phyloP scores from a whole-genome alignment of 1,140 invertebrate species.

The Harpegnathos saltator region DNA sequence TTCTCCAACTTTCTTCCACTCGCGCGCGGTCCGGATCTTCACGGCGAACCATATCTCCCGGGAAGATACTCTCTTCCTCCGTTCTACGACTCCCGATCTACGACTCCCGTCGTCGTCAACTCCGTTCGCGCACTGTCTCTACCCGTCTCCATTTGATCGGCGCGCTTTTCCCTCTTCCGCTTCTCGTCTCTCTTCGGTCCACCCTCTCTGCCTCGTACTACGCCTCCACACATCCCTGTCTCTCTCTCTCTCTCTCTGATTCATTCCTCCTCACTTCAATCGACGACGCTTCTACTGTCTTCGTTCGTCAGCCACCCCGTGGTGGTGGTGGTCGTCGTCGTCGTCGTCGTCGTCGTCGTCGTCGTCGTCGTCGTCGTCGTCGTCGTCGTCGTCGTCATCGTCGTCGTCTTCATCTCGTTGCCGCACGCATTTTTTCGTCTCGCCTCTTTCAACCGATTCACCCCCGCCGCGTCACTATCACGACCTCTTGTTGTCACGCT shows the following conservation, averaged over 20 bases:
- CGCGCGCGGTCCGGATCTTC: neutral
- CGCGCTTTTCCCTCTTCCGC: slow-evolving; percentile 10
- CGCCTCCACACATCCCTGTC: neutral
- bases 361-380: slow-evolving; percentile 1
- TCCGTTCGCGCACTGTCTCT: slow-evolving; percentile 5
- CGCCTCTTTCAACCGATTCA: slow-evolving; percentile 7
- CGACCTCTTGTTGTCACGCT: neutral
- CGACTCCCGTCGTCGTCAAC: neutral
- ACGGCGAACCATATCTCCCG: slow-evolving; percentile 20
- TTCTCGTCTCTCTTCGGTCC: neutral
- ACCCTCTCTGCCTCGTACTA: neutral
- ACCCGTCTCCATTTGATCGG: slow-evolving; percentile 30
- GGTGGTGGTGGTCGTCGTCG: too few species aligned
- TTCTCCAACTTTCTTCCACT: slow-evolving; percentile 2
- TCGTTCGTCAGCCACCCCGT: neutral
- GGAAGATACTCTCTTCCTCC: slow-evolving; percentile 1
- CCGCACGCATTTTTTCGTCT: slow-evolving; percentile 43
- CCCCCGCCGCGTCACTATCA: slow-evolving; percentile 12
- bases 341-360: neutral
- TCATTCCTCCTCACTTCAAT: neutral
- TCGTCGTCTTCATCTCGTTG: neutral
- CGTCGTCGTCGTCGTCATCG: neutral
- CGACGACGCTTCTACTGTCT: neutral
- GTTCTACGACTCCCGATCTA: too few species aligned
- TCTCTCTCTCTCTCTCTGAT: slow-evolving; percentile 1